phyloP scores from a whole-genome alignment of 2,888 invertebrate genomes.

The Allacma fusca region DNA sequence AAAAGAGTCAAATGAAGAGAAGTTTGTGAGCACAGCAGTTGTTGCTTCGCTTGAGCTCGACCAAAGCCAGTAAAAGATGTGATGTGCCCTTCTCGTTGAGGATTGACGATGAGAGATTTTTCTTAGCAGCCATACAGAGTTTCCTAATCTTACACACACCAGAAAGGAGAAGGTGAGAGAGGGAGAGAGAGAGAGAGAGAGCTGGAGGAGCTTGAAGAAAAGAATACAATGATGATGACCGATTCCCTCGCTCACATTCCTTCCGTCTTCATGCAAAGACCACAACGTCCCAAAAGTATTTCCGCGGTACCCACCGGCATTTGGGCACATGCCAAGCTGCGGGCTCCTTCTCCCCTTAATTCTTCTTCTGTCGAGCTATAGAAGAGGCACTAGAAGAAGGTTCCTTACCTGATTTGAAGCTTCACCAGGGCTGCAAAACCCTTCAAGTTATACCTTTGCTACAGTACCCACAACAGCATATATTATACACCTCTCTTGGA shows the following conservation, averaged over 20 bases:
- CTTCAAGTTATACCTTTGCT: conserved; percentile 5
- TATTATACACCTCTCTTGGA: background rate
- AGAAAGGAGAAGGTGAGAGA: conserved; percentile 26
- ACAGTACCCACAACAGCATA: conserved; percentile 21
- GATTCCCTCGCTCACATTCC: conserved; percentile 46
- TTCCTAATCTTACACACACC: conserved; percentile 17
- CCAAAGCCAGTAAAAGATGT: conserved; percentile 8
- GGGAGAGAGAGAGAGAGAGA: conserved; percentile 31
- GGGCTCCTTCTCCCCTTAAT: conserved; percentile 44
- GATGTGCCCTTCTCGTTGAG: conserved; percentile 13
- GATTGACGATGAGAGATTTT: conserved; percentile 30
- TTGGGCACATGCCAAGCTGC: conserved; percentile 56
- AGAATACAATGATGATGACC: conserved; percentile 45
- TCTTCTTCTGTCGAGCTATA: background rate
- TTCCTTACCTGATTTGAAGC: conserved; percentile 41
- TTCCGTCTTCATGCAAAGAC: conserved; percentile 45
- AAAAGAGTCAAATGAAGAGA: conserved; percentile 37
- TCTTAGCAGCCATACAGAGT: conserved; percentile 28
- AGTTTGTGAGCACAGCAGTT: conserved; percentile 38
- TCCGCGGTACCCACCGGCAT: conserved; percentile 55
- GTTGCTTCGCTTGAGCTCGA: conserved; percentile 14
- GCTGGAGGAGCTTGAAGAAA: conserved; percentile 30
- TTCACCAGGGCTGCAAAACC: conserved; percentile 4
- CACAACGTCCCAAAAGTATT: conserved; percentile 46
- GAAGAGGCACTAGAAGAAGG: conserved; percentile 39